phyloP scores from a whole-genome alignment of 2,113 vertebrate species.

The Chloebia gouldiae region DNA sequence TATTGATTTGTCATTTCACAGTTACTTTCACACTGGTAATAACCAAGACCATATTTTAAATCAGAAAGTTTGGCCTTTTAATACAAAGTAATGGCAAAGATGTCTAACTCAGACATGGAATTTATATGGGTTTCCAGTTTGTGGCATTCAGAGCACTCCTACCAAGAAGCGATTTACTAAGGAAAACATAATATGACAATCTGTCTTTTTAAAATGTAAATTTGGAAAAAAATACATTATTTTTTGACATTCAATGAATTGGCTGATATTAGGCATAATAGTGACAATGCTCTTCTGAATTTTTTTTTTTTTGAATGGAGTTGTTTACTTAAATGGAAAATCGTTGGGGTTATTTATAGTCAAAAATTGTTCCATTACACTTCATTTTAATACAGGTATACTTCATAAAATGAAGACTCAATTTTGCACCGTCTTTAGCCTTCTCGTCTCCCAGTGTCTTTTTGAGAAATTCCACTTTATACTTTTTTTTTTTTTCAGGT shows the following conservation, averaged over 20 bases:
- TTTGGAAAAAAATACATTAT: fast-evolving
- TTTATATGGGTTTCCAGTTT: not conserved
- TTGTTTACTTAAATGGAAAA: not conserved
- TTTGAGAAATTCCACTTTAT: not conserved
- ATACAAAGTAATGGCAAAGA: not conserved
- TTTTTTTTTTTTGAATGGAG: not conserved
- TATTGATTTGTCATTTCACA: not conserved
- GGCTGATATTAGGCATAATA: not conserved
- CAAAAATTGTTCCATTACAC: not conserved
- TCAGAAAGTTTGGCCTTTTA: not conserved
- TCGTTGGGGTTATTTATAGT: not conserved
- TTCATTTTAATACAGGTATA: not conserved
- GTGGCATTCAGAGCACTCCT: not conserved
- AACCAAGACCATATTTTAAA: not conserved
- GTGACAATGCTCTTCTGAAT: not conserved
- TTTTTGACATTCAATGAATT: not conserved
- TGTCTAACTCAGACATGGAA: not conserved
- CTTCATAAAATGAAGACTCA: not conserved
- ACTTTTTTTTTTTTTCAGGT: not conserved
- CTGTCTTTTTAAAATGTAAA: not conserved
- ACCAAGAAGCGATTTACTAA: not conserved
- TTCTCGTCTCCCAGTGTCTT: not conserved
- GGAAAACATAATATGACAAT: not conserved
- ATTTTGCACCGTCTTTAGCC: not conserved
- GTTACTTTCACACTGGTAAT: not conserved